Percentiles rank a stretch among this genome's conserved stretches.
Evolutionary conservation across 2,113 vertebrate genomes (phyloP).

Genomic region (Xerus inauris): DNA sequence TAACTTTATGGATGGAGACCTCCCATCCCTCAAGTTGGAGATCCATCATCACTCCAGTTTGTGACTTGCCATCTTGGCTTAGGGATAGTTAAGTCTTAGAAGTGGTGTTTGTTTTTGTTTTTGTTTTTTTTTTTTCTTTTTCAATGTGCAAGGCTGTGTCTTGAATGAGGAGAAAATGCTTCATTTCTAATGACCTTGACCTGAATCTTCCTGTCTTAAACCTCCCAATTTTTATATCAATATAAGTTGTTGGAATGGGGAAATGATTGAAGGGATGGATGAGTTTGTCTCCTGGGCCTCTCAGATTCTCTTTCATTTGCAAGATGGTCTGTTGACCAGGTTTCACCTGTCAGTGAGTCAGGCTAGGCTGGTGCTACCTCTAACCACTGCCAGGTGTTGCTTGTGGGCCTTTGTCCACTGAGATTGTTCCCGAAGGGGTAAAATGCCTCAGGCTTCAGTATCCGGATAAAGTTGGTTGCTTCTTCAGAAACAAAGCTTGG

Average conservation of each 20-base stretch:
- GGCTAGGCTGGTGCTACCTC: not conserved
- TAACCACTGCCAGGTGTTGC: not conserved
- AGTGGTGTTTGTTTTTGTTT: no score
- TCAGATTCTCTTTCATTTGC: not conserved
- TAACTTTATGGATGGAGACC: not conserved
- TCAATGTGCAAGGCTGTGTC: not conserved
- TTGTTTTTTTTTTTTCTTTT: no score
- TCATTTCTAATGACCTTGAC: not conserved
- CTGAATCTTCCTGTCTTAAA: not conserved
- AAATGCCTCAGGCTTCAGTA: not conserved
- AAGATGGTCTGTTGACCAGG: not conserved
- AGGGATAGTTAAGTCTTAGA: no score
- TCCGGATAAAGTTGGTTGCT: not conserved
- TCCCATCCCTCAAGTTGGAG: not conserved
- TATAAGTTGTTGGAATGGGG: not conserved
- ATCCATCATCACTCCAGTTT: not conserved
- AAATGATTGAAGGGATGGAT: not conserved
- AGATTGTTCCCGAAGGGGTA: not conserved
- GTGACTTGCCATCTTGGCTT: not conserved
- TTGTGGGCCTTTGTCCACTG: not conserved
- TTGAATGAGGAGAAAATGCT: not conserved
- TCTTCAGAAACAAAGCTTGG: not conserved
- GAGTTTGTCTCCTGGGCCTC: not conserved
- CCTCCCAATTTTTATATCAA: not conserved
- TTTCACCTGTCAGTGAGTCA: not conserved